Evolutionary conservation across 64 coral and sea anemone species (phyloP).

Genomic region (Orbicella faveolata): DNA sequence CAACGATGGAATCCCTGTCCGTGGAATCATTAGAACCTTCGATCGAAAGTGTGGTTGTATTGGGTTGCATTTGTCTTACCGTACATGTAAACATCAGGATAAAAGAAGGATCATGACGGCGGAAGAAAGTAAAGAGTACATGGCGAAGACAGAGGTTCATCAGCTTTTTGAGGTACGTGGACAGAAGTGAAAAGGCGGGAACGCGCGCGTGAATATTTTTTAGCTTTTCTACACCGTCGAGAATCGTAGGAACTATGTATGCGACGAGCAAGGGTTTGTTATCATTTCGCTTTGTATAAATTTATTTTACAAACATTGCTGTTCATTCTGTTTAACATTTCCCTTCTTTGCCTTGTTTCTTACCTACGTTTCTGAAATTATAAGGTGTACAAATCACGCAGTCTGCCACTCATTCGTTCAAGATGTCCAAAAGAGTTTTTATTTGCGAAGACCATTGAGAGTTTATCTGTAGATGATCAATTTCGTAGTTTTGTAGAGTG

Average conservation of each 20-base stretch:
- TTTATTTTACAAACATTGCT: neutral
- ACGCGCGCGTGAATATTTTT: neutral
- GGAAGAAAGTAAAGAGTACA: slow-evolving; percentile 90
- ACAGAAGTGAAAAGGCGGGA: neutral
- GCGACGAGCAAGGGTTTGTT: neutral
- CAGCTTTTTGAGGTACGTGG: slow-evolving; percentile 82
- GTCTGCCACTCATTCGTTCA: neutral
- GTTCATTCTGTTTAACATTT: neutral
- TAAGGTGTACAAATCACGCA: neutral
- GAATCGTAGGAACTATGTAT: no score
- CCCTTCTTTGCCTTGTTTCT: neutral
- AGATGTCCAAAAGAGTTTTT: no score
- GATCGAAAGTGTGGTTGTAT: neutral
- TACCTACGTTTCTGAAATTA: neutral
- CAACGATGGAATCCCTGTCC: slow-evolving; percentile 34
- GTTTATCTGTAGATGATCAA: no score
- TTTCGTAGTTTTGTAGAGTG: no score
- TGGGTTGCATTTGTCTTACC: neutral
- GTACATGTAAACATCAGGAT: slow-evolving; percentile 24
- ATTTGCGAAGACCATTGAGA: no score
- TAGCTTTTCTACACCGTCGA: neutral
- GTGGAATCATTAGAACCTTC: neutral
- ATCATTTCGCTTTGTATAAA: neutral
- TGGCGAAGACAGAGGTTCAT: slow-evolving; percentile 93
- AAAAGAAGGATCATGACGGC: slow-evolving; percentile 57